Evolutionary conservation across 1,140 invertebrate genomes (phyloP), one percentile per base, ranked within the genome.

Genomic region (Dendrolimus kikuchii): DNA sequence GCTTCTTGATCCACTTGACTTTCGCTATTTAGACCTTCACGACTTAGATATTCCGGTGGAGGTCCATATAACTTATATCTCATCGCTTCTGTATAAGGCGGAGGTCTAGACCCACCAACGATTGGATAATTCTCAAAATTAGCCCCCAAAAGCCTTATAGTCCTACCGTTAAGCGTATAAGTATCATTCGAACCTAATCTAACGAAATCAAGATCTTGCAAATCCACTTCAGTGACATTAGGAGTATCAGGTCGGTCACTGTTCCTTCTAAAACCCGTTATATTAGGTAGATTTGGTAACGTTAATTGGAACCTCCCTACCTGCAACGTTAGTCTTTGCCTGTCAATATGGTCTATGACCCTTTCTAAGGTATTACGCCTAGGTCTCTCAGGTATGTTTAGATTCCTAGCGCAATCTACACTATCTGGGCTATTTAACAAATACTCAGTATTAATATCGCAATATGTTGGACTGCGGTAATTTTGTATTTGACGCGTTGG

Each of bases 41-140:
- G 67, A 38, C 89, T 89, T 4, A 87, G 60, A 56, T 91, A 90
- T 8, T 89, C 88, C 0, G 90, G 90, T 3, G 90, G 90, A 0
- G 90, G 90, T 4, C 89, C 89, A 40, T 68, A 78, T 5, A 72
- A 50, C 53, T 90, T 89, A 45, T 82, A 74, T 6, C 83, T 64
- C 61, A 89, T 79, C 0, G 89, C 83, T 60, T 90, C 89, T 23
- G 79, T 87, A 62, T 91, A 91, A 0, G 90, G 89, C 0, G 90
- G 90, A 2, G 90, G 90, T 5, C 74, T 53, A 2, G 38, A 41
- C 5, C 43, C 57, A n/a, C 57, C 46, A 40, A 78, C n/a, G 2
- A 68, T 67, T 0, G 81, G 77, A 10, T 79, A 78, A 48, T 81
- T 75, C 38, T 86, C 77, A 46, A 86, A 83, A 45, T 78, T 65